Percentiles rank a stretch among this genome's conserved stretches.
Evolutionary conservation across 2,797 vertebrate species (phyloP).

Genomic region (Prionace glauca): DNA sequence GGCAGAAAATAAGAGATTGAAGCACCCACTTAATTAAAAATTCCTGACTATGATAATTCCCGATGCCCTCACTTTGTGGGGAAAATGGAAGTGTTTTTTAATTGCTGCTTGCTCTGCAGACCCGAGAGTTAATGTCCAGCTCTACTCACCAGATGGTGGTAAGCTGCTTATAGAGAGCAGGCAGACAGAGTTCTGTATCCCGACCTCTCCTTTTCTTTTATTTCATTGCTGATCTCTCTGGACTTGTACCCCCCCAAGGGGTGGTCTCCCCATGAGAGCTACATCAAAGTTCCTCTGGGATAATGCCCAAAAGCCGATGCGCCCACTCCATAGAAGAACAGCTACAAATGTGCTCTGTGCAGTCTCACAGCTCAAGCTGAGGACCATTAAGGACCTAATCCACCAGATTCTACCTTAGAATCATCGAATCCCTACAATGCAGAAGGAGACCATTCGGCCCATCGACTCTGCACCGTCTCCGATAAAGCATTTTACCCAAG

Average conservation of each 20-base stretch:
- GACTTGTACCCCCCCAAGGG: not conserved
- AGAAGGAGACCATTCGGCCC: too few species aligned
- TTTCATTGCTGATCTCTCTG: not conserved
- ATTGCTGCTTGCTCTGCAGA: not conserved
- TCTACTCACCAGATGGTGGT: not conserved
- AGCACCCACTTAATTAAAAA: not conserved
- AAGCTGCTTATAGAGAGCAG: not conserved
- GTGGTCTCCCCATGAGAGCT: not conserved
- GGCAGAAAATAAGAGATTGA: not conserved
- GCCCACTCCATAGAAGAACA: too few species aligned
- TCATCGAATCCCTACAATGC: too few species aligned
- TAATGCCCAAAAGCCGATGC: not conserved
- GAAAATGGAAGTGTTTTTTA: not conserved
- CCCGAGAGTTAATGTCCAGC: not conserved
- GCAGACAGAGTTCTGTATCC: not conserved
- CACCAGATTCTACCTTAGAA: not conserved
- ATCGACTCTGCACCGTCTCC: too few species aligned
- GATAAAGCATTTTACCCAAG: too few species aligned
- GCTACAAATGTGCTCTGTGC: too few species aligned
- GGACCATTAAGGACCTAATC: not conserved
- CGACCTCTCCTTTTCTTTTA: not conserved
- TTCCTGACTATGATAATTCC: not conserved
- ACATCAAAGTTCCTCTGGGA: not conserved
- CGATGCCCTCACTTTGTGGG: not conserved
- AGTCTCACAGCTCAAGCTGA: not conserved